Conservation (phyloP, 2,113 vertebrate genomes). For the Hemichromis elongatus region DNA sequence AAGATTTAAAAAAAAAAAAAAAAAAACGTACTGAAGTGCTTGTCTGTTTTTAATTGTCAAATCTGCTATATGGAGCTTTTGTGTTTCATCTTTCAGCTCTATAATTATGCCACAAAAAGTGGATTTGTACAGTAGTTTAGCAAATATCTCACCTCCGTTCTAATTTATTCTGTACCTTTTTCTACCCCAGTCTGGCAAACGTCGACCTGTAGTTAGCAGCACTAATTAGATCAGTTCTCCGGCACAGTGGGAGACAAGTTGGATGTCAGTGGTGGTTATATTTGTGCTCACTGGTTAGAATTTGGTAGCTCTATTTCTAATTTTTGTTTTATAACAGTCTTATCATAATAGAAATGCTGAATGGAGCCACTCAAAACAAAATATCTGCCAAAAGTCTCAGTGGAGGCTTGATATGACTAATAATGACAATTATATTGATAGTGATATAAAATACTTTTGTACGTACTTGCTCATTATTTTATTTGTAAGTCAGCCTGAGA, state of each 20-base stretch:
- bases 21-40: neutral
- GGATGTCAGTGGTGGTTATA: neutral
- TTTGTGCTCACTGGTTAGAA: neutral
- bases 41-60: neutral
- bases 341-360: neutral
- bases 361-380: neutral
- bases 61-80: neutral
- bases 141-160: neutral
- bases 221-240: neutral
- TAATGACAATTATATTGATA: neutral
- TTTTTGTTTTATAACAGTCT: neutral
- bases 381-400: neutral
- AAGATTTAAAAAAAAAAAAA: no score
- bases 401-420: neutral
- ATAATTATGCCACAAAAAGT: neutral
- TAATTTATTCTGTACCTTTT: neutral
- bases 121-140: neutral
- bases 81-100: neutral
- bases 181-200: neutral
- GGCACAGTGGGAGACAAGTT: neutral
- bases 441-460: neutral
- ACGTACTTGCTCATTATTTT: neutral
- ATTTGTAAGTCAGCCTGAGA: neutral
- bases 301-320: neutral
- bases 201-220: neutral